These are phyloP conservation scores for Leptodactylus fallax DNA, from an alignment of 2,797 vertebrate genomes.

Conservation along the genomic window DNA sequence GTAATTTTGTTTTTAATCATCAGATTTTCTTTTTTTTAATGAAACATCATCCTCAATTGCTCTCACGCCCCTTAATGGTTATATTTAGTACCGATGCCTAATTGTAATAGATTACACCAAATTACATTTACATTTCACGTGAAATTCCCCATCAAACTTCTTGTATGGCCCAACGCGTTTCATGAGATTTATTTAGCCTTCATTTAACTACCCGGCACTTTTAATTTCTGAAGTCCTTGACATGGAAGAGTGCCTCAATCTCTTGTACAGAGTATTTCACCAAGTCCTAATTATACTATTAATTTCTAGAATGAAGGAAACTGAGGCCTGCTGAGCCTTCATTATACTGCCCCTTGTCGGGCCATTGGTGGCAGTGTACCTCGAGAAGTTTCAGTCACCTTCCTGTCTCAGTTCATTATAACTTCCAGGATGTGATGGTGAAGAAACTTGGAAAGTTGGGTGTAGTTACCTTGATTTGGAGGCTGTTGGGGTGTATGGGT, in stretches of 20 bases:
- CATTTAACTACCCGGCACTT: conserved; percentile 46
- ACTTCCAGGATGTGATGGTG: neutral
- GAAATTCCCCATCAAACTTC: conserved; percentile 34
- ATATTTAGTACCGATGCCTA: conserved; percentile 34
- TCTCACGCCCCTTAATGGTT: conserved; percentile 1
- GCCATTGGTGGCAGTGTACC: neutral
- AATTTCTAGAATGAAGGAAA: conserved; percentile 29
- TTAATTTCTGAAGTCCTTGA: conserved; percentile 54
- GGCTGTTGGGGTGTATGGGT: too few relatives aligned
- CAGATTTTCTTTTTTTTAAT: conserved; percentile 22
- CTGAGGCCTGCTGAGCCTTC: neutral
- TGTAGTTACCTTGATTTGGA: neutral
- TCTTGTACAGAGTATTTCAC: conserved; percentile 33
- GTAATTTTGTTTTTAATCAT: conserved; percentile 24
- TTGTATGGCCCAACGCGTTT: conserved; percentile 24
- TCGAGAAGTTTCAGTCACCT: conserved; percentile 6
- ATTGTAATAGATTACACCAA: conserved; percentile 51
- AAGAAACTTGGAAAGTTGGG: neutral
- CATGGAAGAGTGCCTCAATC: conserved; percentile 54
- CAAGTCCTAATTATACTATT: conserved; percentile 49
- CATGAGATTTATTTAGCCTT: conserved; percentile 58
- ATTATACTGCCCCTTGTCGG: neutral
- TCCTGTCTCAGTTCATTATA: neutral
- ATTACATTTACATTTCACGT: conserved; percentile 54
- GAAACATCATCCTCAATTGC: conserved; percentile 40